A percentile compares a stretch with the other conserved stretches of the same genome.
phyloP scores from a whole-genome alignment of 2,113 vertebrate species.

The Bothrops jararaca region DNA sequence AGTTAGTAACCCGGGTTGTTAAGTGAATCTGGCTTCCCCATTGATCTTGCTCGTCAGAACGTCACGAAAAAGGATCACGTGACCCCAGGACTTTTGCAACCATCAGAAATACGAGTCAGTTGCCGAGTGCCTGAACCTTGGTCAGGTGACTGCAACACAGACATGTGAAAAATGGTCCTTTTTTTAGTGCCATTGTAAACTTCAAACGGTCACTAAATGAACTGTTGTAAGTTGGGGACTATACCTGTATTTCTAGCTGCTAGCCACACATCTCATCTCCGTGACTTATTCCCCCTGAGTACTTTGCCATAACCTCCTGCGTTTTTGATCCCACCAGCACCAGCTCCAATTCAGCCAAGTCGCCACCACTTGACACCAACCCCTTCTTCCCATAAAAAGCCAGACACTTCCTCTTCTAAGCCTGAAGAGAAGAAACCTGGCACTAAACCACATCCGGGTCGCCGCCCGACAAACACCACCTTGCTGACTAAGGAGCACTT shows the following conservation, averaged over 20 bases:
- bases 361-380: background rate
- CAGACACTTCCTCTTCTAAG: background rate
- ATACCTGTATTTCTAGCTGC: background rate
- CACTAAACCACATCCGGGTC: background rate
- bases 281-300: background rate
- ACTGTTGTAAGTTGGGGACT: background rate
- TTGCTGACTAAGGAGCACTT: conserved; percentile 12
- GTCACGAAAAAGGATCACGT: background rate
- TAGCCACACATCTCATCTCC: background rate
- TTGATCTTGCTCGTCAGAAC: background rate
- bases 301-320: conserved; percentile 17
- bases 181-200: background rate
- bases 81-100: background rate
- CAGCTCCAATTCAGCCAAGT: conserved; percentile 23
- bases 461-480: background rate
- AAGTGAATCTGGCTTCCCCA: background rate
- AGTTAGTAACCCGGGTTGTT: background rate
- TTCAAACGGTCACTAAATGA: background rate
- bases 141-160: background rate
- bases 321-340: conserved; percentile 45
- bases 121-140: background rate
- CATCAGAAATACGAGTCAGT: background rate
- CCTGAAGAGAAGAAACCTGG: conserved; percentile 4
- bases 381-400: background rate
- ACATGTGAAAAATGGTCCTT: background rate